Evolutionary conservation across 2,888 invertebrate species (phyloP), one percentile per base, ranked within the genome.

Genomic region (Diabrotica balteata): DNA sequence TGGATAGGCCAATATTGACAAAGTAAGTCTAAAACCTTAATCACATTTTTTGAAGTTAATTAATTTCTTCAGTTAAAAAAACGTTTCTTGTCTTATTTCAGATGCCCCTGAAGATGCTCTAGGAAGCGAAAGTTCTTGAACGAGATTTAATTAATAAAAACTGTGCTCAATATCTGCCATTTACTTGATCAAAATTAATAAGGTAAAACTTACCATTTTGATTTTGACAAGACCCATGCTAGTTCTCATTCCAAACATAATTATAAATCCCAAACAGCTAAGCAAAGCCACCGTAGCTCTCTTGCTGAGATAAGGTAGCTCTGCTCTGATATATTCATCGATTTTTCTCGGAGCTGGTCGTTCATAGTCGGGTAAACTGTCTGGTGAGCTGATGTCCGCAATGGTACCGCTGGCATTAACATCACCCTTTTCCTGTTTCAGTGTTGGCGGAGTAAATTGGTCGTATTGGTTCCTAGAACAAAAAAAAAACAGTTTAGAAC

Each of bases 201-300:
- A n/a, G n/a, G n/a, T n/a, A n/a, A n/a, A 32, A 44, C 72, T 71
- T 72, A 77, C 77, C 69, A 77, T 73, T 73, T 90, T 90, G 83
- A 92, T 88, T 84, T 97, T 96, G 57, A 98, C 98, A 85, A 98
- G 96, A 63, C 98, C 96, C 94, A 99, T 95, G 86, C 98, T 99
- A 85, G 97, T 98, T 67, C 99, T 90, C 91, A 99, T 99, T 17
- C 99, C 99, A 81, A 97, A 96, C 84, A 95, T 95, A 81, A 96
- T 96, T 84, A 96, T 90, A 85, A 96, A 96, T 65, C 96, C 95
- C 80, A 94, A 82, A 82, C 95, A 95, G 17, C 95, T 94, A 80
- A 96, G 88, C 71, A 94, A 84, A 63, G 95, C 94, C 72, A 95
- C 92, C 10, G 96, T 96, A 84, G 92, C 95, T 74, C 96, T 90